Evolutionary conservation across 2,113 vertebrate genomes (phyloP).

Genomic region (Myotis davidii): DNA sequence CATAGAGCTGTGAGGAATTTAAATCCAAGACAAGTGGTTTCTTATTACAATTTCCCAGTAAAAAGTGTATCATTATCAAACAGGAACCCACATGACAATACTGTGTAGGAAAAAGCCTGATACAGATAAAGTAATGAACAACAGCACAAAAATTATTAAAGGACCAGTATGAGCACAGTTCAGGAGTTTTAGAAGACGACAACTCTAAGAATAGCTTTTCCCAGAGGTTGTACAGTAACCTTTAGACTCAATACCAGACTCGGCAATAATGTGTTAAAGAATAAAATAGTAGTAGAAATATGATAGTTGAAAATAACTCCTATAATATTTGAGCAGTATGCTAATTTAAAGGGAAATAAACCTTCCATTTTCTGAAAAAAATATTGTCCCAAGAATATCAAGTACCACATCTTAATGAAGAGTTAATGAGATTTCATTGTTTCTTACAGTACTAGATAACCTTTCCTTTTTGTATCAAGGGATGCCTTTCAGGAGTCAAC

Average conservation of each 20-base stretch:
- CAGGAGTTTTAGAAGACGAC: background rate
- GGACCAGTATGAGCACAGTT: background rate
- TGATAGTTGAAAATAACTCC: background rate
- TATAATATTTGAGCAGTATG: background rate
- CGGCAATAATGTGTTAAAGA: background rate
- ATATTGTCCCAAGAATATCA: background rate
- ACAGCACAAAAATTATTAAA: background rate
- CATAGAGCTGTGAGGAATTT: background rate
- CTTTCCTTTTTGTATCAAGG: background rate
- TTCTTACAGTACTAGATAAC: background rate
- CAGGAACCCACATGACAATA: background rate
- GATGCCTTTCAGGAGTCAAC: background rate
- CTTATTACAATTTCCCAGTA: conserved; percentile 12
- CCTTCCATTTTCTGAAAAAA: background rate
- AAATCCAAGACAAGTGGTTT: background rate
- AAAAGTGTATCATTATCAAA: background rate
- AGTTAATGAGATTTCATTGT: background rate
- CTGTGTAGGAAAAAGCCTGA: background rate
- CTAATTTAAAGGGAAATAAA: conserved; percentile 15
- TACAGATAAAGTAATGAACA: background rate
- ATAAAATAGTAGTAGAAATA: background rate
- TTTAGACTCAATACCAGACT: background rate
- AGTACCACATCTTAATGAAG: background rate
- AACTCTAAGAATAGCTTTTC: background rate
- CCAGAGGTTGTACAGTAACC: background rate